phyloP scores from a whole-genome alignment of 2,888 invertebrate species.

The Selenia dentaria region DNA sequence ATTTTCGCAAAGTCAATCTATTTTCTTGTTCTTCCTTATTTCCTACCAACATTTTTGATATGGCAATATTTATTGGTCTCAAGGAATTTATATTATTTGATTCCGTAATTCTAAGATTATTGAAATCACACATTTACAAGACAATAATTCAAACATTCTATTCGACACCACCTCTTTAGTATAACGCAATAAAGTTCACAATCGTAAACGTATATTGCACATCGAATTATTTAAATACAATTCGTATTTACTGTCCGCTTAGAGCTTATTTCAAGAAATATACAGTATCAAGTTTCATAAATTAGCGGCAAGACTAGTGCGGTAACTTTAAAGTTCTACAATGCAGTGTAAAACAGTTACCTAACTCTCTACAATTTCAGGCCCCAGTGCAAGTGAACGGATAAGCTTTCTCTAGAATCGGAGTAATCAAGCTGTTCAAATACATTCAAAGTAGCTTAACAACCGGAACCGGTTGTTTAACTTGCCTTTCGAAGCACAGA shows the following conservation, averaged over 20 bases:
- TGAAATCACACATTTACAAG: constrained; percentile 24
- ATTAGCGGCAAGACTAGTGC: constrained; percentile 22
- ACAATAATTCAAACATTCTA: constrained; percentile 30
- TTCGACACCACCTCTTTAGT: constrained; percentile 33
- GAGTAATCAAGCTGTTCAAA: too few relatives aligned
- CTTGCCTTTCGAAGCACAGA: too few relatives aligned
- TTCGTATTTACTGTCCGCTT: background rate
- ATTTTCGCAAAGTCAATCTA: too few relatives aligned
- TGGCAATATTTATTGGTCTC: too few relatives aligned
- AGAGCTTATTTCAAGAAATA: background rate
- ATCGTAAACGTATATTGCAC: constrained; percentile 36
- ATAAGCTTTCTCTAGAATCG: too few relatives aligned
- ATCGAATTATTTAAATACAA: constrained; percentile 37
- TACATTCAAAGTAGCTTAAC: too few relatives aligned
- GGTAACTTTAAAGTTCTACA: constrained; percentile 18
- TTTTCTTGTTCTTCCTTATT: too few relatives aligned
- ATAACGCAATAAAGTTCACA: constrained; percentile 36
- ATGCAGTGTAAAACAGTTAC: constrained; percentile 10
- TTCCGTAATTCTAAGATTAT: constrained; percentile 14
- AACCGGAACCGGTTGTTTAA: too few relatives aligned
- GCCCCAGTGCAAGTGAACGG: too few relatives aligned
- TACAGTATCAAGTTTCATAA: constrained; percentile 21
- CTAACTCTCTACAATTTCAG: background rate
- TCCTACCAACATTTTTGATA: too few relatives aligned
- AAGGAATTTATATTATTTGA: background rate